Evolutionary conservation across 30 jellyfish, hydroid and myxozoan genomes (phyloP).

Genomic region (Cassiopea xamachana): DNA sequence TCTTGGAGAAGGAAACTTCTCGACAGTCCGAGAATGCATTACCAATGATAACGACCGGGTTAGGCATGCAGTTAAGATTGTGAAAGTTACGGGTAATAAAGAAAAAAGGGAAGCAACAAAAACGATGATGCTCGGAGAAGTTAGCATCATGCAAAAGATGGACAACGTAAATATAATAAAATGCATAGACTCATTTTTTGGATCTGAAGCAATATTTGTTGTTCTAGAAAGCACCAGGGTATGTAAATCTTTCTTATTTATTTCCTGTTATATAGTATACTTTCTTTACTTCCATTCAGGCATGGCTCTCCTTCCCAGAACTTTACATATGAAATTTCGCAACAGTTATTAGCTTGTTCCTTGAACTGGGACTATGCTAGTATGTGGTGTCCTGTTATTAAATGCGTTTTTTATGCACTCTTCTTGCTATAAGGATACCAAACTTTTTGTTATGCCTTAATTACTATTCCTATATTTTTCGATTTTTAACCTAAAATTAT

Average conservation of each 20-base stretch:
- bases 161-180: constrained; percentile 66
- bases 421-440: too few relatives aligned
- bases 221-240: constrained; percentile 81
- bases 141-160: constrained; percentile 44
- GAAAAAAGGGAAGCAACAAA: constrained; percentile 23
- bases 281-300: neutral
- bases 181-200: constrained; percentile 75
- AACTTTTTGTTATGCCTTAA: too few relatives aligned
- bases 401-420: too few relatives aligned
- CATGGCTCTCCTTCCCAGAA: neutral
- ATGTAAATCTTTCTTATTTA: constrained; percentile 12
- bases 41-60: constrained; percentile 6
- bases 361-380: too few relatives aligned
- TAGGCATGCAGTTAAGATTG: constrained; percentile 72
- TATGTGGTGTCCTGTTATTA: too few relatives aligned
- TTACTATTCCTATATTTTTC: too few relatives aligned
- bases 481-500: too few relatives aligned
- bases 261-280: neutral
- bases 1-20: constrained; percentile 85
- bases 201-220: constrained; percentile 31
- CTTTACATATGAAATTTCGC: neutral
- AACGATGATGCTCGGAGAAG: constrained; percentile 51
- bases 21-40: constrained; percentile 62
- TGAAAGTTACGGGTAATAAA: constrained; percentile 28
- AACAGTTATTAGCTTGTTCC: too few relatives aligned